A percentile compares a stretch with the other conserved stretches of the same genome.
These are phyloP conservation scores for Calcarius lapponicus DNA, from an alignment of 2,797 vertebrate genomes.

Conservation along the genomic window DNA sequence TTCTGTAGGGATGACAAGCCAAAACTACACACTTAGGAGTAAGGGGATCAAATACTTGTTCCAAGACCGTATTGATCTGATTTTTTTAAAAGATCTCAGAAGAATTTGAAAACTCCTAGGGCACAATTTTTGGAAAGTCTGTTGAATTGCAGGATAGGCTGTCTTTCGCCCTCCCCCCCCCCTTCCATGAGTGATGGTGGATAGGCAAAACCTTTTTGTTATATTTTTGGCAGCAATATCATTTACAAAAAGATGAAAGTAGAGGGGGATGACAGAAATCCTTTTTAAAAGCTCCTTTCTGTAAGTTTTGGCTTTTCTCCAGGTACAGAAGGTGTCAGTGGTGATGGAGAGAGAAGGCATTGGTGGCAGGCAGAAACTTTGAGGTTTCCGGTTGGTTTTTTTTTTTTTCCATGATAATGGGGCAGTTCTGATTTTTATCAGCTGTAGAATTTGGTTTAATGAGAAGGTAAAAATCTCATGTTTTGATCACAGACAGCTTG, in stretches of 20 bases:
- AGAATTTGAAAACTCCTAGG: background rate
- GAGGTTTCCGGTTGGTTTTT: background rate
- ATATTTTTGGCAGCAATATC: background rate
- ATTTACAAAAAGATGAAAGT: background rate
- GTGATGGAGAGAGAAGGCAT: background rate
- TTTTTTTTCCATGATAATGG: background rate
- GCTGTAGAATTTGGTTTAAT: background rate
- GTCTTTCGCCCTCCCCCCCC: fast-evolving
- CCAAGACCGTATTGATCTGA: background rate
- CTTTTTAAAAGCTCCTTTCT: background rate
- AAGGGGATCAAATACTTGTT: background rate
- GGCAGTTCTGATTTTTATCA: background rate
- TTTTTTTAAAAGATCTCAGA: background rate
- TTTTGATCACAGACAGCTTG: background rate
- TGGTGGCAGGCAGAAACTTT: background rate
- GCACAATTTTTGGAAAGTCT: background rate
- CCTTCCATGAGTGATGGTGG: background rate
- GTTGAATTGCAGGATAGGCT: background rate
- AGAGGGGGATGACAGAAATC: fast-evolving
- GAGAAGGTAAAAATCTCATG: background rate
- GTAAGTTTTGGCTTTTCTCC: background rate
- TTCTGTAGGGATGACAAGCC: background rate
- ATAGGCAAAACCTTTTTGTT: background rate
- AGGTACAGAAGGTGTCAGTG: background rate
- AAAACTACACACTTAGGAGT: background rate